Evolutionary conservation across 2,113 vertebrate species (phyloP).

Genomic region (Zapus hudsonius): DNA sequence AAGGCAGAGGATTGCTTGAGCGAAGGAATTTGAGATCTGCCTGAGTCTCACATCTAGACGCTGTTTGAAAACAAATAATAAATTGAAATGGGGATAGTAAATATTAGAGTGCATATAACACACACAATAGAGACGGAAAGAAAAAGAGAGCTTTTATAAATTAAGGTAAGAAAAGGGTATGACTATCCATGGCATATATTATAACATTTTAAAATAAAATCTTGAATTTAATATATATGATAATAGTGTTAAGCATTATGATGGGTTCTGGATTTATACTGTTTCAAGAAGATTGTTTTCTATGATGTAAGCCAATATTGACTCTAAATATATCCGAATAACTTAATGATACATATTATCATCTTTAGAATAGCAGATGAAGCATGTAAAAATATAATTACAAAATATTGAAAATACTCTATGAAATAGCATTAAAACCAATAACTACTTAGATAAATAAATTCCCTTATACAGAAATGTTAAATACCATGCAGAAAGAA

Average conservation of each 20-base stretch:
- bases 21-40: fast-evolving
- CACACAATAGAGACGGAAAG: too few relatives aligned
- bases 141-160: neutral
- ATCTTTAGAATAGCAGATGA: neutral
- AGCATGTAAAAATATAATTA: neutral
- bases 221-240: constrained; percentile 46
- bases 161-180: neutral
- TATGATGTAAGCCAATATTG: neutral
- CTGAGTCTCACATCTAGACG: neutral
- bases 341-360: neutral
- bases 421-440: neutral
- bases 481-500: neutral
- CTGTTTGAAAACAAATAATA: neutral
- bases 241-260: neutral
- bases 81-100: neutral
- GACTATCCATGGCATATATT: neutral
- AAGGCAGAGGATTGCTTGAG: neutral
- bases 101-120: neutral
- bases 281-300: neutral
- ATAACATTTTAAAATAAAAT: constrained; percentile 18
- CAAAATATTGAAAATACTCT: neutral
- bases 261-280: neutral
- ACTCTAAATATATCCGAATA: neutral
- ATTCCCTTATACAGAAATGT: neutral
- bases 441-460: neutral